phyloP scores from a whole-genome alignment of 2,797 vertebrate species.

The Trachurus trachurus region DNA sequence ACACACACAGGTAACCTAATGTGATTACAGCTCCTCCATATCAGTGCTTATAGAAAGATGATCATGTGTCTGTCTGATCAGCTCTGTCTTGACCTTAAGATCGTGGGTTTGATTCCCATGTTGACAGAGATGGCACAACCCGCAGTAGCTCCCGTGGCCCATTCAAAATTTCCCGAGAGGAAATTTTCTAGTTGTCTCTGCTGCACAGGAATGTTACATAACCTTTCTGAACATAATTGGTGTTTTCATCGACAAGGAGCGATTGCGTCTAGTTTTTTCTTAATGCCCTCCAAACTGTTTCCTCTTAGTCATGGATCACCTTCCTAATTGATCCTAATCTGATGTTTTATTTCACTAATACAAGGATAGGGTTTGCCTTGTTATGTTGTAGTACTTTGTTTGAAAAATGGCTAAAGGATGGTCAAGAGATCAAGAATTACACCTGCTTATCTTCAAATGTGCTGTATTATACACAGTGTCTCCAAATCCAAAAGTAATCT shows the following conservation, averaged over 20 bases:
- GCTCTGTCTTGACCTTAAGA: too few species aligned
- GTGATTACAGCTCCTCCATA: too few species aligned
- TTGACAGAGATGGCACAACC: too few species aligned
- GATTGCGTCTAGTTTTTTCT: slow-evolving; percentile 15
- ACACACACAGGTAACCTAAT: too few species aligned
- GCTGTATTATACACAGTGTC: not conserved
- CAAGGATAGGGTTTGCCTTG: not conserved
- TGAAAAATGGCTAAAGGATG: slow-evolving; percentile 10
- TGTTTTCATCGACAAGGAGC: slow-evolving; percentile 14
- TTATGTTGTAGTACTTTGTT: not conserved
- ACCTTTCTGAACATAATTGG: slow-evolving; percentile 11
- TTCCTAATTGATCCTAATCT: slow-evolving; percentile 7
- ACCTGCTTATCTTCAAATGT: not conserved
- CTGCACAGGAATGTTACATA: slow-evolving; percentile 6
- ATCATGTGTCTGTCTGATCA: too few species aligned
- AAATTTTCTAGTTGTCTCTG: too few species aligned
- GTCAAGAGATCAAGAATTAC: not conserved
- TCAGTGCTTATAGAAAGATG: too few species aligned
- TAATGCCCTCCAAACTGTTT: slow-evolving; percentile 9
- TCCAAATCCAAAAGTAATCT: not conserved
- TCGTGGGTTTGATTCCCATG: too few species aligned
- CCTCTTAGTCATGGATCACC: not conserved
- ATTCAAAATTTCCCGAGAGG: too few species aligned
- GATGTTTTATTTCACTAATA: not conserved
- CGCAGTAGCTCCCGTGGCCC: too few species aligned